Percentiles rank a stretch among this genome's conserved stretches.
These are phyloP conservation scores for Strigops habroptila DNA, from an alignment of 2,113 vertebrate species.

Conservation along the genomic window DNA sequence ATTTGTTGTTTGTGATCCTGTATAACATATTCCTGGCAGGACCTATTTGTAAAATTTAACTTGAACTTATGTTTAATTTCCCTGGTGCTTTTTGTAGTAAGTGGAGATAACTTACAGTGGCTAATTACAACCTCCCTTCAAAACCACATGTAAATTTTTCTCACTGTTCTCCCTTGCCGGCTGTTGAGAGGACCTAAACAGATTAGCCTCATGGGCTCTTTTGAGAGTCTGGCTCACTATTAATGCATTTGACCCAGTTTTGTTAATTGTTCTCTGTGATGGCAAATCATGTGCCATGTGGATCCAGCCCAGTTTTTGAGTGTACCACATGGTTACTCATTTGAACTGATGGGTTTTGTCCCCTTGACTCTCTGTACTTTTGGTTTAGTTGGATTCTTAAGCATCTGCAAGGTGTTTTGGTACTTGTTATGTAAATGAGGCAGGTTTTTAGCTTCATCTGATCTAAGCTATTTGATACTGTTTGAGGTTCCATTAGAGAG, in stretches of 20 bases:
- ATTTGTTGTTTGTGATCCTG: not conserved
- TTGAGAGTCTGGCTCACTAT: not conserved
- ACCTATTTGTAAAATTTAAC: not conserved
- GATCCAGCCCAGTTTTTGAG: not conserved
- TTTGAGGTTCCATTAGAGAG: not conserved
- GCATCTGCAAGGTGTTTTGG: not conserved
- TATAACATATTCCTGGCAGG: fast-evolving
- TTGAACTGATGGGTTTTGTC: not conserved
- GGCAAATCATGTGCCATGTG: not conserved
- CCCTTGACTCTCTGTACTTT: not conserved
- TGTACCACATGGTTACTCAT: not conserved
- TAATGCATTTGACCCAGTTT: not conserved
- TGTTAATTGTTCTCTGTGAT: not conserved
- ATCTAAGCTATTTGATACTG: not conserved
- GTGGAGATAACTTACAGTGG: not conserved
- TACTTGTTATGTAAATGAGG: not conserved
- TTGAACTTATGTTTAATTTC: not conserved
- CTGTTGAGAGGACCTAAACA: not conserved
- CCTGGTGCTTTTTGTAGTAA: not conserved
- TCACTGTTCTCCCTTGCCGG: not conserved
- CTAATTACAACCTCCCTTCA: not conserved
- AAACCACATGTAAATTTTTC: not conserved
- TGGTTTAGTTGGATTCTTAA: not conserved
- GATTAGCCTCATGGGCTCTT: not conserved
- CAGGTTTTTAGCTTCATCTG: not conserved